A percentile compares a stretch with the other conserved stretches of the same genome.
phyloP scores from a whole-genome alignment of 2,113 vertebrate genomes.

The Oryzias curvinotus region DNA sequence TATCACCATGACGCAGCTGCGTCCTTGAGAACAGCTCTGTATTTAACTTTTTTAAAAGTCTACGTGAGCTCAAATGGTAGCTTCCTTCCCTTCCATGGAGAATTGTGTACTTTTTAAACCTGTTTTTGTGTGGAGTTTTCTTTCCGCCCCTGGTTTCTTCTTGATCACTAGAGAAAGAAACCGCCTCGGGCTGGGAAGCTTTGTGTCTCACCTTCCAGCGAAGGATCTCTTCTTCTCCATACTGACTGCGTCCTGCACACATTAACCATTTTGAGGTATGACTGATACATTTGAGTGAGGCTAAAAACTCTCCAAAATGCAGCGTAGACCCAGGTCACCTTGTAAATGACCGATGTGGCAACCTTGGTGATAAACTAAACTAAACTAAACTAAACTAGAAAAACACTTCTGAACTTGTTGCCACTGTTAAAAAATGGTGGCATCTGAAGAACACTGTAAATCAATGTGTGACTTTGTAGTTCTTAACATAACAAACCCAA shows the following conservation, averaged over 20 bases:
- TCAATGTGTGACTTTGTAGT: too few relatives aligned
- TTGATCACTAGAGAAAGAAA: constrained; percentile 34
- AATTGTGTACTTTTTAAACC: neutral
- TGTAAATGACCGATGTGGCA: neutral
- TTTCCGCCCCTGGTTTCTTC: constrained; percentile 11
- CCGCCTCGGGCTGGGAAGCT: constrained; percentile 21
- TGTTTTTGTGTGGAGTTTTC: neutral
- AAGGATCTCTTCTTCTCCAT: constrained; percentile 25
- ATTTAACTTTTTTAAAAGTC: too few relatives aligned
- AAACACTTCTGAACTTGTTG: too few relatives aligned
- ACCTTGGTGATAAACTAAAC: too few relatives aligned
- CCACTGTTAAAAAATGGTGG: too few relatives aligned
- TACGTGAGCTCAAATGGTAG: too few relatives aligned
- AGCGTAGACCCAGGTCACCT: neutral
- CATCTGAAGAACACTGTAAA: too few relatives aligned
- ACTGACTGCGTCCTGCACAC: constrained; percentile 10
- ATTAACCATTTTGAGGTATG: constrained; percentile 9
- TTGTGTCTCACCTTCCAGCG: constrained; percentile 36
- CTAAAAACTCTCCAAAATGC: constrained; percentile 1
- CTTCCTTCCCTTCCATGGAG: neutral
- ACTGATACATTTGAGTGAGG: neutral
- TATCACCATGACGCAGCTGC: too few relatives aligned
- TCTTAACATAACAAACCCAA: too few relatives aligned
- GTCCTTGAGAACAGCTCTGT: too few relatives aligned
- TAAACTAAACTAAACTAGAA: too few relatives aligned